phyloP scores from a whole-genome alignment of 2,113 vertebrate species.

The Prietella phreatophila region DNA sequence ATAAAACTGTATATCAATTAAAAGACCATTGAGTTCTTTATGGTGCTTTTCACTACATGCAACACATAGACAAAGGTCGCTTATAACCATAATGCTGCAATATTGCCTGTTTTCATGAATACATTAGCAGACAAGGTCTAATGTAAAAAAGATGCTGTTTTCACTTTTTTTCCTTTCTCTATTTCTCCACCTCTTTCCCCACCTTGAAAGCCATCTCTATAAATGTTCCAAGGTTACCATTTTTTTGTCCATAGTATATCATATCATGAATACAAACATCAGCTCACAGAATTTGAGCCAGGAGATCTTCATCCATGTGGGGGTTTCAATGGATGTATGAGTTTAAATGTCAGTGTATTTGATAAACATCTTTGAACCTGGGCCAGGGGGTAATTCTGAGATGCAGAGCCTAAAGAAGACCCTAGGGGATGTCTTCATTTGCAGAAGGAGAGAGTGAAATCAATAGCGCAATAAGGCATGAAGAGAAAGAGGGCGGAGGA shows the following conservation, averaged over 20 bases:
- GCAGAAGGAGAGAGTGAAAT: conserved; percentile 46
- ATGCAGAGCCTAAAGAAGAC: conserved; percentile 22
- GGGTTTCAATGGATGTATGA: not conserved
- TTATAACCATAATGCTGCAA: conserved; percentile 64
- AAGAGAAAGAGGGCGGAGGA: conserved; percentile 37
- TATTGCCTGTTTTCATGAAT: conserved; percentile 63
- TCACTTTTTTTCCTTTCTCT: not conserved
- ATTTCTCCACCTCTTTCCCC: not conserved
- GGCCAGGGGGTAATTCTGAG: not conserved
- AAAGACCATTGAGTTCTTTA: conserved; percentile 57
- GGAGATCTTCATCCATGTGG: not conserved
- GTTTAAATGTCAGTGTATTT: not conserved
- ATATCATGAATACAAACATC: conserved; percentile 1
- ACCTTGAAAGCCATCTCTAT: not conserved
- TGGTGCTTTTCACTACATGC: conserved; percentile 58
- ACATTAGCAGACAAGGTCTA: conserved; percentile 54
- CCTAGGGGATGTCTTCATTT: conserved; percentile 46
- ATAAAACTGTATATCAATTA: conserved; percentile 68
- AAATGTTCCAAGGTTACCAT: not conserved
- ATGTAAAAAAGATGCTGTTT: conserved; percentile 58
- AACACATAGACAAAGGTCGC: conserved; percentile 54
- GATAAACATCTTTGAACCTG: not conserved
- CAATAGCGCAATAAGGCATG: conserved; percentile 57
- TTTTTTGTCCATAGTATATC: not conserved
- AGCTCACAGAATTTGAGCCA: not conserved